Conservation (phyloP, 2,888 invertebrate genomes). For the Epinotia brunnichana region DNA sequence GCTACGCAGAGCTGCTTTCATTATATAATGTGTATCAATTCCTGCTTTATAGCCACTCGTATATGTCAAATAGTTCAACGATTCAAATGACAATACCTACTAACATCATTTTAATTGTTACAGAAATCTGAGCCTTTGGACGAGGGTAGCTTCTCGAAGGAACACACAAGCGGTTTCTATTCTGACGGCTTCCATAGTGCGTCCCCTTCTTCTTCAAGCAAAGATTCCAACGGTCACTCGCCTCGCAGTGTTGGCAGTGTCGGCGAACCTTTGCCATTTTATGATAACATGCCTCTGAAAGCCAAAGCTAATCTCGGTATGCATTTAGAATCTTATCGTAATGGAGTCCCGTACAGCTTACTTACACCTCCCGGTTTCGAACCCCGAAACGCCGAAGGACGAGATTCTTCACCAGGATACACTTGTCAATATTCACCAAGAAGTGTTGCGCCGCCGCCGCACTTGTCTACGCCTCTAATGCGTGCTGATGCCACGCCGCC, state of each 20-base stretch:
- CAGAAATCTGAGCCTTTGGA: slow-evolving; percentile 85
- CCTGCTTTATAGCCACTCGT: background rate
- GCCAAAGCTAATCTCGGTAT: slow-evolving; percentile 76
- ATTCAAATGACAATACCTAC: background rate
- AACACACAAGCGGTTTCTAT: slow-evolving; percentile 85
- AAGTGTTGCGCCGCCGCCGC: slow-evolving; percentile 63
- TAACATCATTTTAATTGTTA: slow-evolving; percentile 52
- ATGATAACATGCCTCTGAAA: slow-evolving; percentile 71
- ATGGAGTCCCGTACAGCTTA: slow-evolving; percentile 82
- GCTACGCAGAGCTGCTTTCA: slow-evolving; percentile 1
- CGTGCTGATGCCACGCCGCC: slow-evolving; percentile 75
- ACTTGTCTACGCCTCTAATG: slow-evolving; percentile 71
- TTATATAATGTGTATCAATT: background rate
- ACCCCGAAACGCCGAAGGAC: slow-evolving; percentile 63
- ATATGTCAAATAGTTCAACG: background rate
- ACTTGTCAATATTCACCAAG: slow-evolving; percentile 70
- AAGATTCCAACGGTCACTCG: slow-evolving; percentile 79
- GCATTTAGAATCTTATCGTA: slow-evolving; percentile 73
- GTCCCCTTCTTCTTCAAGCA: slow-evolving; percentile 84
- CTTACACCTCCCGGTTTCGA: slow-evolving; percentile 86
- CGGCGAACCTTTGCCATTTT: slow-evolving; percentile 72
- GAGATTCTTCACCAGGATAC: slow-evolving; percentile 68
- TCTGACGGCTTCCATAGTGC: slow-evolving; percentile 85
- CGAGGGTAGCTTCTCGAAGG: slow-evolving; percentile 76
- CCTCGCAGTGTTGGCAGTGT: slow-evolving; percentile 76